Base-by-base conservation (phyloP, 2,797 vertebrate genomes). In the Centroberyx gerrardi region DNA sequence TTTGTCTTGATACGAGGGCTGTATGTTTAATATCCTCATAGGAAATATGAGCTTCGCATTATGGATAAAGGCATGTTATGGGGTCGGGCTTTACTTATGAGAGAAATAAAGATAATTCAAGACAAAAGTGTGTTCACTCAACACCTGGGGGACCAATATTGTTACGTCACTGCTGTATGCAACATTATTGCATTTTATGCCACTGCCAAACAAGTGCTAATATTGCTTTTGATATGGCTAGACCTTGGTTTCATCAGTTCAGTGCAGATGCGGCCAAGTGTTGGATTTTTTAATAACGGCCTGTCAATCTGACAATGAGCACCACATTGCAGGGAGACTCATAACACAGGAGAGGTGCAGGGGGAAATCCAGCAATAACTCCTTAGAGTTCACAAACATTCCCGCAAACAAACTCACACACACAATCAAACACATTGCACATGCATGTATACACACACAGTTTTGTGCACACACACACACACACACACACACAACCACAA, bases 261-360 rank as follows among this genome's bases (percentile, higher is more conserved):
- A 74, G 90, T 80, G 90, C 94, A 95, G 93, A 94, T 95, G 94
- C 76, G 93, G 88, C 93, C 92, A 78, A 87, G 83, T 90, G 87
- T 86, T 89, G 84, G 85, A 75, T 92, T 94, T 92, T 94, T 95
- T 95, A 95, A 96, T 95, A 96, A 93, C 84, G 61, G 82, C 84
- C 94, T 95, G 95, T 95, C 95, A 95, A 90, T 96, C 94, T 87
- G 75, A 87, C 83, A 74, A 81, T 52, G 80, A 87, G 86, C 81
- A 74, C 73, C 78, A 86, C 90, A 87, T 87, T 90, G 89, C 84
- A 85, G 83, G 82, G 88, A 88, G 85, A 71, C 91, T 94, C 86
- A 94, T 93, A 94, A 93, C 84, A 74, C 81, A 79, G 84, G 68
- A 66, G 85, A 88, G 86, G 86, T 77, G 76, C 77, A 70, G 76